phyloP scores from a whole-genome alignment of 2,888 invertebrate species.

The Octonoba sinensis region DNA sequence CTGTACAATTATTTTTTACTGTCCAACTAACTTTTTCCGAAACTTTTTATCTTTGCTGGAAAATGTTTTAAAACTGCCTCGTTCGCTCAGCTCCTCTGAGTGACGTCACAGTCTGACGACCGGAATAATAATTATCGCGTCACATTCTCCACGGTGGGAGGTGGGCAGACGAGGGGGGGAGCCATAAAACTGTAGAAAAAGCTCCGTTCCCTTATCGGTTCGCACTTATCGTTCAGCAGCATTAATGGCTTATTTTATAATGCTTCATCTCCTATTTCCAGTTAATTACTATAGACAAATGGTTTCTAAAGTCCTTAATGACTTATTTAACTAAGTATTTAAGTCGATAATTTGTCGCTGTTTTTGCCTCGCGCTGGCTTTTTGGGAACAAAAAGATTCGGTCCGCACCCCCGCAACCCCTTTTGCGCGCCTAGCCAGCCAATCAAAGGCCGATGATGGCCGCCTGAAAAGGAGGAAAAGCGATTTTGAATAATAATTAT shows the following conservation, averaged over 20 bases:
- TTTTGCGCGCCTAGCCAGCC: constrained; percentile 28
- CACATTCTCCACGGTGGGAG: constrained; percentile 32
- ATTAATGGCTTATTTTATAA: constrained; percentile 62
- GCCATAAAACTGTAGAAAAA: constrained; percentile 61
- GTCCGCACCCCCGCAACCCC: constrained; percentile 6
- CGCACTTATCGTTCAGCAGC: constrained; percentile 58
- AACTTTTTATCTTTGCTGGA: constrained; percentile 57
- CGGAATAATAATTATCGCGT: constrained; percentile 62
- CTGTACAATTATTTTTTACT: constrained; percentile 62
- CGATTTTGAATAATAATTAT: constrained; percentile 62
- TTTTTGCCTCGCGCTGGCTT: constrained; percentile 54
- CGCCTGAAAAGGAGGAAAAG: constrained; percentile 45
- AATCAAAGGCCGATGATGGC: constrained; percentile 49
- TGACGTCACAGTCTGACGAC: constrained; percentile 58
- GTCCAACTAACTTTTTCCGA: constrained; percentile 62
- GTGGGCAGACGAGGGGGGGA: neutral
- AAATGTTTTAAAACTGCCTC: constrained; percentile 49
- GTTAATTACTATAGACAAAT: constrained; percentile 62
- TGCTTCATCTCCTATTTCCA: constrained; percentile 62
- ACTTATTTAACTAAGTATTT: constrained; percentile 64
- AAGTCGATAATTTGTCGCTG: constrained; percentile 63
- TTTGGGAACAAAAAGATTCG: constrained; percentile 61
- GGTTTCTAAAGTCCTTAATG: constrained; percentile 64
- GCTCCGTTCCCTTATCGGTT: constrained; percentile 34
- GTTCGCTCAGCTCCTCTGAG: constrained; percentile 12